Conservation (phyloP, 2,113 vertebrate species). For the Pseudonaja textilis region DNA sequence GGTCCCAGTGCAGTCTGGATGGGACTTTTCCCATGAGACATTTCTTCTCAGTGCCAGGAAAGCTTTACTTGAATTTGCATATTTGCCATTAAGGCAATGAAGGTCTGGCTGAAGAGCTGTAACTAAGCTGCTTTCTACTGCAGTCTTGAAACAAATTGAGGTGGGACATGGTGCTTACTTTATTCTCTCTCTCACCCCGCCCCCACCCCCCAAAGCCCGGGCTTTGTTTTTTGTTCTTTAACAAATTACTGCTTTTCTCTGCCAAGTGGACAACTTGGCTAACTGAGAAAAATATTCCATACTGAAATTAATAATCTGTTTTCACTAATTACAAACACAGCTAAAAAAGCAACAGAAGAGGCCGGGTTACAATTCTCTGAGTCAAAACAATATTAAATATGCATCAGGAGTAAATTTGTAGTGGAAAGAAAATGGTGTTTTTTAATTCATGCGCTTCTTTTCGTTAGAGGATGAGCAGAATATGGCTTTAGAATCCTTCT, state of each 20-base stretch:
- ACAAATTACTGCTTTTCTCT: slow-evolving; percentile 12
- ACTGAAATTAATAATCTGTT: slow-evolving; percentile 14
- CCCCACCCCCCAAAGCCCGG: background rate
- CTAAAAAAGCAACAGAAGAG: background rate
- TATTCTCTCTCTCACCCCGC: background rate
- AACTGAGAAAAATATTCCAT: slow-evolving; percentile 23
- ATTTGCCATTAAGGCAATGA: slow-evolving; percentile 3
- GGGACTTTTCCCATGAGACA: background rate
- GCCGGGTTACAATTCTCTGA: background rate
- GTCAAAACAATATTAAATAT: slow-evolving; percentile 36
- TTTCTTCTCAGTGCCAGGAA: background rate
- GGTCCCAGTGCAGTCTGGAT: background rate
- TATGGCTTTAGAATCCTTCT: background rate
- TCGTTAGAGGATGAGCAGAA: background rate
- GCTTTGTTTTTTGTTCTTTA: background rate
- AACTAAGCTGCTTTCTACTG: background rate
- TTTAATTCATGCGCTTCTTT: slow-evolving; percentile 3
- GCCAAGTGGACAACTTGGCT: background rate
- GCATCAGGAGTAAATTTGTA: slow-evolving; percentile 12
- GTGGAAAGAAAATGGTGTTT: background rate
- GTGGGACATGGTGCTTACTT: background rate
- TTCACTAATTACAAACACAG: slow-evolving; percentile 22
- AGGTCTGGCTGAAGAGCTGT: background rate
- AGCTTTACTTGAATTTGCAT: background rate
- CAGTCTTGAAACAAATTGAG: slow-evolving; percentile 1